Evolutionary conservation across 2,888 invertebrate species (phyloP).

Genomic region (Lordiphosa andalusiaca): DNA sequence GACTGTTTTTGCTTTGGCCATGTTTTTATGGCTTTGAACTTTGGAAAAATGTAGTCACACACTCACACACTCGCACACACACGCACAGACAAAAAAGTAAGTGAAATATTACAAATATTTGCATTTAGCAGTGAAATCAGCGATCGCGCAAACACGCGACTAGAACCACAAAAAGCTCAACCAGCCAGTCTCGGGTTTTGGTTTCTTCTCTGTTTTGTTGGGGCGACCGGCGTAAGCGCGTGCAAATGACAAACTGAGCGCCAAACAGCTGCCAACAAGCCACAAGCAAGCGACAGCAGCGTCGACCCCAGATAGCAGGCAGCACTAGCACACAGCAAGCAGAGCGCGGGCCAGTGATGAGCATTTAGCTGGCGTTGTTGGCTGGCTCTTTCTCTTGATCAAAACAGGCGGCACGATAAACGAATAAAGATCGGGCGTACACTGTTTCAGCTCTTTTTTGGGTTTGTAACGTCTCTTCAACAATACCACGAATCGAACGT

Average conservation of each 20-base stretch:
- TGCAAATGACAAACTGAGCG: conserved; percentile 70
- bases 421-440: too few relatives aligned
- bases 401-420: too few relatives aligned
- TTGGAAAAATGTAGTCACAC: conserved; percentile 32
- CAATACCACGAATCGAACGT: too few relatives aligned
- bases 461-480: too few relatives aligned
- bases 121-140: conserved; percentile 60
- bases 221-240: conserved; percentile 63
- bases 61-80: conserved; percentile 15
- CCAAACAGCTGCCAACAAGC: conserved; percentile 34
- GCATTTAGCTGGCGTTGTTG: not conserved
- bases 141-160: conserved; percentile 34
- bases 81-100: conserved; percentile 17
- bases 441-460: too few relatives aligned
- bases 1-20: conserved; percentile 18
- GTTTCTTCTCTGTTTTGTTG: conserved; percentile 3
- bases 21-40: conserved; percentile 69
- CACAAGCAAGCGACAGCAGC: conserved; percentile 2
- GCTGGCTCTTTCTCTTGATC: not conserved
- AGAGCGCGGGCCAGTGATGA: conserved; percentile 14
- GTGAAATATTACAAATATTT: conserved; percentile 34
- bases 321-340: conserved; percentile 1
- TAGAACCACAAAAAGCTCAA: conserved; percentile 15
- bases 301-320: not conserved
- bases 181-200: conserved; percentile 1